These are phyloP conservation scores for Hypena proboscidalis DNA, from an alignment of 2,888 invertebrate genomes.

Conservation along the genomic window DNA sequence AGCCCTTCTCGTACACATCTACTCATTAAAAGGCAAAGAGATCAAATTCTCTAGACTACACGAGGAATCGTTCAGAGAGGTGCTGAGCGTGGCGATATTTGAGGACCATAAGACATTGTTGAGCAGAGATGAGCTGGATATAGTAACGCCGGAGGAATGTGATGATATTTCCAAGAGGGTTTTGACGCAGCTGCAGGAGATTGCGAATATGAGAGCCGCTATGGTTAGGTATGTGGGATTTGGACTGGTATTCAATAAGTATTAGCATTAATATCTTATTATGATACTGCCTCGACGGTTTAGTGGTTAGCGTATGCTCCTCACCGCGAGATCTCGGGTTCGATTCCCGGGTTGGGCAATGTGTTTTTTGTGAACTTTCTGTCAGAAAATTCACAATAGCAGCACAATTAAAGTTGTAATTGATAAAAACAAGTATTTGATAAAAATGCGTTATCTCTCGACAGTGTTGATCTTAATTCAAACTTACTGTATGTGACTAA, in stretches of 20 bases:
- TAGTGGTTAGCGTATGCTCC: too few species aligned
- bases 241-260: background rate
- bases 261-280: too few species aligned
- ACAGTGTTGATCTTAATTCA: too few species aligned
- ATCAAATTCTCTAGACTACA: conserved; percentile 81
- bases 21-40: conserved; percentile 86
- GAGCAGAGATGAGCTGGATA: conserved; percentile 38
- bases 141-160: conserved; percentile 63
- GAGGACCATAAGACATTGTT: conserved; percentile 79
- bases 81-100: conserved; percentile 83
- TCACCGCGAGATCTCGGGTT: too few species aligned
- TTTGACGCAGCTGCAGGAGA: conserved; percentile 64
- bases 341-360: too few species aligned
- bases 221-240: conserved; percentile 63
- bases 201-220: conserved; percentile 69
- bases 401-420: too few species aligned
- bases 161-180: conserved; percentile 56
- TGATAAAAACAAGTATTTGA: too few species aligned
- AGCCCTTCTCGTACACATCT: conserved; percentile 85
- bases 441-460: too few species aligned
- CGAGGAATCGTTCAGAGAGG: conserved; percentile 65
- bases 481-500: too few species aligned
- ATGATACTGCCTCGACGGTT: too few species aligned
- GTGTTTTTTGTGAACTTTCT: too few species aligned
- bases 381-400: too few species aligned